phyloP scores from a whole-genome alignment of 2,113 vertebrate species.

The Dinomys branickii region DNA sequence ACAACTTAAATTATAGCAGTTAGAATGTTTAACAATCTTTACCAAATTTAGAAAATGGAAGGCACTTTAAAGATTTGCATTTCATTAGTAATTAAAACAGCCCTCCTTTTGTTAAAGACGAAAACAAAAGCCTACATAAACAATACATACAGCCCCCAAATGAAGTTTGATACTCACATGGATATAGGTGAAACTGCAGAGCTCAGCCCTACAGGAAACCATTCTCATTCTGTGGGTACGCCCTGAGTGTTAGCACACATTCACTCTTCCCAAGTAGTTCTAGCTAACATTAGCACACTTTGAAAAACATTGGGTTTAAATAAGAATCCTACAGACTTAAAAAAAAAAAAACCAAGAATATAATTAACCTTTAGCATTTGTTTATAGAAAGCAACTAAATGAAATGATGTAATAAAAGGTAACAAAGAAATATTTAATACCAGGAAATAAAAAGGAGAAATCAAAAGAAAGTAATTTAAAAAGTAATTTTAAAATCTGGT shows the following conservation, averaged over 20 bases:
- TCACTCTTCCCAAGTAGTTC: neutral
- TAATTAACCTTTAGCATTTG: neutral
- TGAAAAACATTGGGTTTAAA: neutral
- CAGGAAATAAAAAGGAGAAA: neutral
- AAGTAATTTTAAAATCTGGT: neutral
- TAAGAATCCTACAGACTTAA: neutral
- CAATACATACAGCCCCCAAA: neutral
- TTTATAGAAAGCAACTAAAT: neutral
- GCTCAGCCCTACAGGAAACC: no score
- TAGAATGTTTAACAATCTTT: neutral
- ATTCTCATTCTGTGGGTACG: fast-evolving
- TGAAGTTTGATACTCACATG: neutral
- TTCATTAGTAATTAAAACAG: neutral
- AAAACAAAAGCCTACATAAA: neutral
- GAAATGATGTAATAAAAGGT: neutral
- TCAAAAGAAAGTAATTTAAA: neutral
- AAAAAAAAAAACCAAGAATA: neutral
- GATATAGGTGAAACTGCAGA: neutral
- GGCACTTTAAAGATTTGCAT: neutral
- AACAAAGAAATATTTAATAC: neutral
- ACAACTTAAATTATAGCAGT: neutral
- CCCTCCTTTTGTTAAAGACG: neutral
- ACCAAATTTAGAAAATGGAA: neutral
- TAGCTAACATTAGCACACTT: no score
- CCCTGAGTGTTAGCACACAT: neutral